Evolutionary conservation across 2,113 vertebrate genomes (phyloP), one percentile per base, ranked within the genome.

Genomic region (Oenanthe melanoleuca): DNA sequence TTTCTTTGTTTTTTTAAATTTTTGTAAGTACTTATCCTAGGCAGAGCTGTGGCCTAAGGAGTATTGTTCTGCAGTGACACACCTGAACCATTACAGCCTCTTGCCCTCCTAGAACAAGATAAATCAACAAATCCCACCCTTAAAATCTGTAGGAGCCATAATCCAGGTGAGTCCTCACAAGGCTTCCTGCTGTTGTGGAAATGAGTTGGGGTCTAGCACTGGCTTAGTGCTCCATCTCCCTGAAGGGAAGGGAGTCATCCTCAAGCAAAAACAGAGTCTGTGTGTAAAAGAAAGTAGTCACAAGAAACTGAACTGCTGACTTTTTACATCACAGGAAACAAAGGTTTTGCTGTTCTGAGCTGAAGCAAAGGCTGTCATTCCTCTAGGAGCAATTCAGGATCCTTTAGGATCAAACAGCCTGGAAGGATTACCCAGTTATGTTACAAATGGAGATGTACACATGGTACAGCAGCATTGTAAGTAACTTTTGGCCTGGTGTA

Each of bases 1-100:
- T 29, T 61, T 5, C 24, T 38, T 47, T 7, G 5, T 29, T 5
- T 9, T 6, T 17, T 16, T 0, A 15, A 4, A 3, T 23, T 10
- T 21, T 12, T 21, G 7, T 56, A 14, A 40, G 12, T 73, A 15
- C 12, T 5, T 23, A 14, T 18, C 18, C n/a, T 42, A 7, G 29
- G 25, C 37, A 56, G 29, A 57, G 24, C 56, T 29, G 6, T 1
- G 8, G 49, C 77, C 50, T 22, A 7, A 56, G 40, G n/a, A 61
- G 20, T 11, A 37, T 11, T 38, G n/a, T 17, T 26, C 37, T 16
- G 33, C 38, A 19, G 37, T 6, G 9, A 12, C 73, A 77, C n/a
- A 33, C 20, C 34, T 34, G 78, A 74, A 50, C 33, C 52, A 37
- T 57, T 14, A 6, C 12, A 13, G 70, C 31, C 78, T 69, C 72